A percentile compares a stretch with the other conserved stretches of the same genome.
Conservation (phyloP, 2,797 vertebrate species). For the Peromyscus melanophrys region DNA sequence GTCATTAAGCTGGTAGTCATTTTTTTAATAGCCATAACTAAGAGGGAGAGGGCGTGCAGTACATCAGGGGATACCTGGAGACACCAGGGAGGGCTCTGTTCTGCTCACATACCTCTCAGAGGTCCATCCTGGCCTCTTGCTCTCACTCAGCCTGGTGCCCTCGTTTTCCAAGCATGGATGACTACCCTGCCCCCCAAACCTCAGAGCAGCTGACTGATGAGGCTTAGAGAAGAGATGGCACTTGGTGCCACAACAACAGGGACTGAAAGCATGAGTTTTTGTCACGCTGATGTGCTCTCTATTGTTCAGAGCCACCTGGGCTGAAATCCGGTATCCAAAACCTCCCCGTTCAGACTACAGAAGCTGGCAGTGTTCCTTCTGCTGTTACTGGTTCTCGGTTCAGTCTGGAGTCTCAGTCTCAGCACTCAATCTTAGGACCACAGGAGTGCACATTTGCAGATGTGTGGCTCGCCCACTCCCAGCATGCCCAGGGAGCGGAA, state of each 20-base stretch:
- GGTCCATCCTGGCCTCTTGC: not conserved
- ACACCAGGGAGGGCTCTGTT: not conserved
- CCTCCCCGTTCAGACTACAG: not conserved
- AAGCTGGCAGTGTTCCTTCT: too few species aligned
- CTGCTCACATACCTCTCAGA: not conserved
- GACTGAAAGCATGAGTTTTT: too few species aligned
- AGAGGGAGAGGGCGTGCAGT: not conserved
- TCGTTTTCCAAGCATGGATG: not conserved
- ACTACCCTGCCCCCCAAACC: too few species aligned
- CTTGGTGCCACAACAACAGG: not conserved
- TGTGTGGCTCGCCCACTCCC: accelerated
- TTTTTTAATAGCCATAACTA: not conserved
- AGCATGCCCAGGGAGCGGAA: not conserved
- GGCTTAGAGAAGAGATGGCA: not conserved
- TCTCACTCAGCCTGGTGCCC: not conserved
- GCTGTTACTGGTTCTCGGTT: not conserved
- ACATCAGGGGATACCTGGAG: not conserved
- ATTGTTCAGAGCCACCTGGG: not conserved
- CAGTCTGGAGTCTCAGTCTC: not conserved
- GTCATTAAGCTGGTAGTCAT: not conserved
- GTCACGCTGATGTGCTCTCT: accelerated
- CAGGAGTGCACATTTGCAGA: not conserved
- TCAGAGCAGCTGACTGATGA: not conserved
- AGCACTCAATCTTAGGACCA: not conserved
- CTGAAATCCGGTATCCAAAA: not conserved